Conservation (phyloP, 2,888 invertebrate species). For the Hirtodrosophila cameraria region DNA sequence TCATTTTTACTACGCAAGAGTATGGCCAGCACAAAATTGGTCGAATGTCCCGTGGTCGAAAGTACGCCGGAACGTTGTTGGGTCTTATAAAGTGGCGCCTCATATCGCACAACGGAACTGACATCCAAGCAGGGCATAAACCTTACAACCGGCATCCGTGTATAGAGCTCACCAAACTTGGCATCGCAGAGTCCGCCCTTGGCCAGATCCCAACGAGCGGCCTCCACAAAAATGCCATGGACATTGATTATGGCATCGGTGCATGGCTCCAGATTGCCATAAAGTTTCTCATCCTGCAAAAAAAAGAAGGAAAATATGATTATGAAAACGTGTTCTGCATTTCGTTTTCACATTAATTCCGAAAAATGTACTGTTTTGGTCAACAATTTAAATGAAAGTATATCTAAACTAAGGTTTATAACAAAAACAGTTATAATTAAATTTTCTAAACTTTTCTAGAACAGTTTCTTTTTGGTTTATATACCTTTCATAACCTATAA, state of each 20-base stretch:
- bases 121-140: slow-evolving; percentile 82
- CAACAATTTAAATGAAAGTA: no score
- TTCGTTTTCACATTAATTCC: no score
- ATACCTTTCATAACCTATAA: no score
- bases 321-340: no score
- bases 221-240: slow-evolving; percentile 94
- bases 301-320: slow-evolving; percentile 13
- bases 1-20: slow-evolving; percentile 87
- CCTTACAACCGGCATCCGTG: slow-evolving; percentile 80
- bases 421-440: no score
- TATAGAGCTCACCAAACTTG: slow-evolving; percentile 84
- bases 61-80: slow-evolving; percentile 93
- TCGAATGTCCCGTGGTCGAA: slow-evolving; percentile 96
- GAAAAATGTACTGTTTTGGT: no score
- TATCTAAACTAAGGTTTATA: no score
- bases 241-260: slow-evolving; percentile 89
- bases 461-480: no score
- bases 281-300: slow-evolving; percentile 84
- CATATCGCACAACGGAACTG: slow-evolving; percentile 68
- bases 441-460: no score
- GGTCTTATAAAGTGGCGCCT: slow-evolving; percentile 94
- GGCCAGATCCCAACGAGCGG: slow-evolving; percentile 92
- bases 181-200: slow-evolving; percentile 90
- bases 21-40: slow-evolving; percentile 94
- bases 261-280: slow-evolving; percentile 85